phyloP scores from a whole-genome alignment of 2,888 invertebrate species.

The Agrenia bidenticulata region DNA sequence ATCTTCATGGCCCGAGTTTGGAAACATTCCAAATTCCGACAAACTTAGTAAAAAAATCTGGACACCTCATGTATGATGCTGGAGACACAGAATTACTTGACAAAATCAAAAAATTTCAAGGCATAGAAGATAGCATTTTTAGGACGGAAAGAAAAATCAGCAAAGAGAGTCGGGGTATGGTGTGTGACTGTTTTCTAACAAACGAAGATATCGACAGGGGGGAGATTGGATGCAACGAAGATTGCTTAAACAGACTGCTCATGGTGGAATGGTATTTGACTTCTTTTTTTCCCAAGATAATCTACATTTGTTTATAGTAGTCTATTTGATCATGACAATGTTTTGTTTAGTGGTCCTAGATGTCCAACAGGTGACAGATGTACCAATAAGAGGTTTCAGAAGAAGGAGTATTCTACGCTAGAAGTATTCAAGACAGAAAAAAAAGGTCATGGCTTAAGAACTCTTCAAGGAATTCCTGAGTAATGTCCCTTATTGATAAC shows the following conservation, averaged over 20 bases:
- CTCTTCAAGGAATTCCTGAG: conserved; percentile 70
- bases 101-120: conserved; percentile 72
- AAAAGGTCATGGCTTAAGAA: conserved; percentile 92
- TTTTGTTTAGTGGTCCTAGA: conserved; percentile 70
- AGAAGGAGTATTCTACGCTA: conserved; percentile 77
- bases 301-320: neutral
- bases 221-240: conserved; percentile 87
- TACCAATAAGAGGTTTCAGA: conserved; percentile 92
- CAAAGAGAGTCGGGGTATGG: conserved; percentile 90
- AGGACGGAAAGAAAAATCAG: conserved; percentile 71
- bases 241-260: conserved; percentile 93
- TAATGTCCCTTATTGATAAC: conserved; percentile 60
- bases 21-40: conserved; percentile 15
- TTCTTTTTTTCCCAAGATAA: conserved; percentile 4
- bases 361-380: conserved; percentile 88
- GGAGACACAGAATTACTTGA: conserved; percentile 59
- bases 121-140: conserved; percentile 83
- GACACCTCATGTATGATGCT: conserved; percentile 40
- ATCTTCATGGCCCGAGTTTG: neutral
- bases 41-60: conserved; percentile 40
- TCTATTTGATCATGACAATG: neutral
- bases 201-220: conserved; percentile 83
- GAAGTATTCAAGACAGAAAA: conserved; percentile 78
- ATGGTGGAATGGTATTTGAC: conserved; percentile 90
- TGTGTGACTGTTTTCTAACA: conserved; percentile 90